Evolutionary conservation across 2,888 invertebrate genomes (phyloP).

Genomic region (Chrysina gloriosa): DNA sequence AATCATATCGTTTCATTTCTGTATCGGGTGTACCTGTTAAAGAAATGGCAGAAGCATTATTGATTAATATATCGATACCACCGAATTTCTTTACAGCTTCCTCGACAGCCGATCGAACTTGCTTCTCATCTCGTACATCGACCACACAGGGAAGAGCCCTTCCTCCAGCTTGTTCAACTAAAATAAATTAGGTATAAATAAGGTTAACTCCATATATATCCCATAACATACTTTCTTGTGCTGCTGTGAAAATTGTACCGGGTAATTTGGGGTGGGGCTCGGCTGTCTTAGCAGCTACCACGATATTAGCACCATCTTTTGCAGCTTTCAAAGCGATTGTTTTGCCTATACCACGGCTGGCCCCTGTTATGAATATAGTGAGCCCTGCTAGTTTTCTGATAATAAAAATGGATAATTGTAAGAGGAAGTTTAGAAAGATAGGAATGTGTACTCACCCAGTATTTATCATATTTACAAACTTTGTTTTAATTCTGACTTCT

Average conservation of each 20-base stretch:
- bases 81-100: constrained; percentile 88
- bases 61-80: constrained; percentile 93
- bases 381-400: constrained; percentile 82
- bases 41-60: constrained; percentile 96
- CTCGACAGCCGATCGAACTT: constrained; percentile 78
- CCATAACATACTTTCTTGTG: constrained; percentile 81
- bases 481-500: too few species aligned
- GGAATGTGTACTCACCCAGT: not conserved
- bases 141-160: constrained; percentile 88
- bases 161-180: constrained; percentile 89
- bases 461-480: constrained; percentile 7
- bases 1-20: constrained; percentile 95
- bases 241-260: constrained; percentile 91
- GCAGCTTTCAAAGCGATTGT: constrained; percentile 94
- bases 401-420: not conserved
- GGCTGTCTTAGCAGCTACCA: constrained; percentile 92
- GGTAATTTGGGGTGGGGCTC: constrained; percentile 91
- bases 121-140: constrained; percentile 86
- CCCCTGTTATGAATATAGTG: constrained; percentile 95
- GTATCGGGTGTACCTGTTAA: constrained; percentile 84
- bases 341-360: constrained; percentile 96
- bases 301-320: constrained; percentile 90
- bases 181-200: not conserved
- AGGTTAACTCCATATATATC: not conserved
- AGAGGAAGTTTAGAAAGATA: not conserved